Evolutionary conservation across 2,113 vertebrate genomes (phyloP).

Genomic region (Trogon melanurus): DNA sequence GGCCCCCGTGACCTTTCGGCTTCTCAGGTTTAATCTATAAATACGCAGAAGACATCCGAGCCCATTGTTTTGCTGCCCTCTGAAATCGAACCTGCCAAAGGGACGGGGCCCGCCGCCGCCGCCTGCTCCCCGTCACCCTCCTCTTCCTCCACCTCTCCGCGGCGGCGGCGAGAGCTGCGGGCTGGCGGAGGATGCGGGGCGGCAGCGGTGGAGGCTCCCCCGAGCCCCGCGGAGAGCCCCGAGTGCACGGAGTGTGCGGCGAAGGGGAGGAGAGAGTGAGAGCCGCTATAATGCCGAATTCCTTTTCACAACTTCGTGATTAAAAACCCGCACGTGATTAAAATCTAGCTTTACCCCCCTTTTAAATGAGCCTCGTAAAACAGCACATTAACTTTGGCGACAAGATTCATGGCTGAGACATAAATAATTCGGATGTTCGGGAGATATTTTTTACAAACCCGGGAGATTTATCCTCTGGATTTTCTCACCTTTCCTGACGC

Average conservation of each 20-base stretch:
- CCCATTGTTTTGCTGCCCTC: constrained; percentile 58
- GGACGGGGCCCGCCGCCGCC: not conserved
- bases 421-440: not conserved
- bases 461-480: not conserved
- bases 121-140: not conserved
- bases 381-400: not conserved
- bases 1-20: not conserved
- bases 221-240: not conserved
- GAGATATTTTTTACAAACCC: not conserved
- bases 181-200: not conserved
- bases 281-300: not conserved
- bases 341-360: not conserved
- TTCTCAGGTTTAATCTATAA: constrained; percentile 51
- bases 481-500: not conserved
- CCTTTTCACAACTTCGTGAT: not conserved
- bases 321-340: not conserved
- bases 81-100: constrained; percentile 37
- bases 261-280: no score
- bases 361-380: constrained; percentile 10
- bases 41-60: constrained; percentile 36
- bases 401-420: not conserved
- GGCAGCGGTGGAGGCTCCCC: not conserved
- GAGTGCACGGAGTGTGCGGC: not conserved
- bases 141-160: not conserved
- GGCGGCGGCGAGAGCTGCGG: not conserved